Evolutionary conservation across 1,140 invertebrate genomes (phyloP), one percentile per base, ranked within the genome.

Genomic region (Spodoptera litura): DNA sequence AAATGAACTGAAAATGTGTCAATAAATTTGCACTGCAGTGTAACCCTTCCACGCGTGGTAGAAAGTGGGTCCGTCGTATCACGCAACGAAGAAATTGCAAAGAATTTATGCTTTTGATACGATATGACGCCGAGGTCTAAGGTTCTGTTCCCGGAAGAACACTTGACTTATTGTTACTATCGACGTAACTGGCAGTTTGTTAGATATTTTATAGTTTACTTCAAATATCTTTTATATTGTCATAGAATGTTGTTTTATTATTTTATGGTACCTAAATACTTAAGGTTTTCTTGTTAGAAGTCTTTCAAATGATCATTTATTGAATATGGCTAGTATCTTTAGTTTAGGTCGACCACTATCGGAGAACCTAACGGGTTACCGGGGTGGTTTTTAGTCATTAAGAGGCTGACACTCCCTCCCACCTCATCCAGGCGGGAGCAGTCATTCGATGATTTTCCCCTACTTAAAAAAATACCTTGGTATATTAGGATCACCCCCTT

Each of bases 11-110:
- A 31, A 74, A 58, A 11, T 25, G 74, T 64, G 49, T 15, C n/a
- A 44, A 55, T 66, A 76, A 64, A 64, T 78, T 78, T 86, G 91
- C 68, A 76, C 74, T 38, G 66, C 82, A 87, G 80, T 93, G 89
- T 87, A 94, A 78, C 86, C 89, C 91, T 93, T 92, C 90, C 91
- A 94, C 91, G 93, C 93, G 93, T 93, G 91, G 88, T 94, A 93
- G 93, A 94, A 94, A 94, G 91, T 94, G 88, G 93, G 91, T 87
- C 89, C 85, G 85, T 85, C 80, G 83, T 86, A 91, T 89, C 93
- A 94, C 93, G 93, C 93, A 94, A 94, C 88, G 84, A 91, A 93
- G 92, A 91, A 94, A 94, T 94, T 87, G 90, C 85, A 93, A 94
- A 94, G 91, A 92, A 94, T 94, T 94, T 94, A 94, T 93, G 92